phyloP scores from a whole-genome alignment of 2,888 invertebrate species.

The Pemphredon lugubris region DNA sequence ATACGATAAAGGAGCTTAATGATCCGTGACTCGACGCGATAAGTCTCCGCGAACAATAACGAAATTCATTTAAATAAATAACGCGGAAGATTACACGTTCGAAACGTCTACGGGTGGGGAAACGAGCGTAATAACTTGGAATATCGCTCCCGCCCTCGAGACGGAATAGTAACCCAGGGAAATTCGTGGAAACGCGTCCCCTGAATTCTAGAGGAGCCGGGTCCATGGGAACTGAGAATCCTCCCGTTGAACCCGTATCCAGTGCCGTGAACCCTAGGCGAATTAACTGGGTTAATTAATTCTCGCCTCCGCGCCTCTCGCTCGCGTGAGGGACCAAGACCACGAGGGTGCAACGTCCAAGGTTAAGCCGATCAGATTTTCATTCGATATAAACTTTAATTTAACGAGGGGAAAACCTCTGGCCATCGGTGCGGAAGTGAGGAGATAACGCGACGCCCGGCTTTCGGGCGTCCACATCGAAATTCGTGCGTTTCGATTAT shows the following conservation, averaged over 20 bases:
- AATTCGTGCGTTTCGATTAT: not conserved
- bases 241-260: not conserved
- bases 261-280: slow-evolving; percentile 5
- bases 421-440: not conserved
- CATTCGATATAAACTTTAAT: not conserved
- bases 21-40: too few relatives aligned
- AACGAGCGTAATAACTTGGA: too few relatives aligned
- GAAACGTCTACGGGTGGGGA: too few relatives aligned
- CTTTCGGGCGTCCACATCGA: slow-evolving; percentile 3
- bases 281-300: slow-evolving; percentile 37
- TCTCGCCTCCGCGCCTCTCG: not conserved
- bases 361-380: not conserved
- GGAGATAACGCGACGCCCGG: too few relatives aligned
- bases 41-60: not conserved
- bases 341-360: too few relatives aligned
- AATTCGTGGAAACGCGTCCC: slow-evolving; percentile 20
- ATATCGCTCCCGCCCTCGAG: too few relatives aligned
- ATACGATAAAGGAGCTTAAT: too few relatives aligned
- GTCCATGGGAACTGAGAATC: slow-evolving; percentile 16
- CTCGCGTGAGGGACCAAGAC: too few relatives aligned
- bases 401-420: not conserved
- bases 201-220: not conserved
- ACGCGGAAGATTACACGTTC: slow-evolving; percentile 8
- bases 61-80: slow-evolving; percentile 4
- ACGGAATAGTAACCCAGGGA: slow-evolving; percentile 15